phyloP scores from a whole-genome alignment of 1,140 invertebrate species.

The Cydia splendana region DNA sequence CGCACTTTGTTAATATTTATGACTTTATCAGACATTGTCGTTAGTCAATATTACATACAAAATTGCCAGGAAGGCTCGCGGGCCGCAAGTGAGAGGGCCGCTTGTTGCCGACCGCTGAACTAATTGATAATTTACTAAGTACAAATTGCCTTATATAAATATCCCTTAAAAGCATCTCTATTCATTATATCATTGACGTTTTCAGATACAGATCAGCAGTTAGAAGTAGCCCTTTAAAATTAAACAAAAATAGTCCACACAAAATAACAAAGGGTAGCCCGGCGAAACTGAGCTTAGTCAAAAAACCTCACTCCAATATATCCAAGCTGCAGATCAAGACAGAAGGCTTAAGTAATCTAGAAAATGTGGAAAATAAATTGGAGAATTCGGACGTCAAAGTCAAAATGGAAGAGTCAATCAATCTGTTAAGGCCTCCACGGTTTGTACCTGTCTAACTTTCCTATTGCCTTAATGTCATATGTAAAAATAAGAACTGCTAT shows the following conservation, averaged over 20 bases:
- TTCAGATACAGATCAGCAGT: slow-evolving; percentile 44
- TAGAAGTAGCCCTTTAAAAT: neutral
- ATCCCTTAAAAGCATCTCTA: too few species aligned
- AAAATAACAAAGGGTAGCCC: slow-evolving; percentile 8
- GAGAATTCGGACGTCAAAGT: slow-evolving; percentile 30
- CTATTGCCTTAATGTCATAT: neutral
- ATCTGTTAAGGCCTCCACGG: slow-evolving; percentile 42
- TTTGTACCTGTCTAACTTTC: slow-evolving; percentile 24
- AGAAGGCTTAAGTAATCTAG: slow-evolving; percentile 41
- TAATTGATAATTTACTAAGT: too few species aligned
- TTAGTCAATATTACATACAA: too few species aligned
- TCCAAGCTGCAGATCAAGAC: slow-evolving; percentile 35
- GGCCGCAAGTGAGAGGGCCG: too few species aligned
- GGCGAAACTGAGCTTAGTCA: slow-evolving; percentile 29
- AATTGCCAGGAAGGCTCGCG: too few species aligned
- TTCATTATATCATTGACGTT: slow-evolving; percentile 18
- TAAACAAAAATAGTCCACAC: neutral
- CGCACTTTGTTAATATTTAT: too few species aligned
- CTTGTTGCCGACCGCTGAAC: too few species aligned
- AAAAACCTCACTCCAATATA: neutral
- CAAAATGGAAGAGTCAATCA: slow-evolving; percentile 47
- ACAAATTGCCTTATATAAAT: too few species aligned
- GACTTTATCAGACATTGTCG: too few species aligned
- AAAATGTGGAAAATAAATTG: slow-evolving; percentile 35
- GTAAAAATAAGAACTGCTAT: neutral